phyloP scores from a whole-genome alignment of 2,797 vertebrate species.

The Anniella stebbinsi region DNA sequence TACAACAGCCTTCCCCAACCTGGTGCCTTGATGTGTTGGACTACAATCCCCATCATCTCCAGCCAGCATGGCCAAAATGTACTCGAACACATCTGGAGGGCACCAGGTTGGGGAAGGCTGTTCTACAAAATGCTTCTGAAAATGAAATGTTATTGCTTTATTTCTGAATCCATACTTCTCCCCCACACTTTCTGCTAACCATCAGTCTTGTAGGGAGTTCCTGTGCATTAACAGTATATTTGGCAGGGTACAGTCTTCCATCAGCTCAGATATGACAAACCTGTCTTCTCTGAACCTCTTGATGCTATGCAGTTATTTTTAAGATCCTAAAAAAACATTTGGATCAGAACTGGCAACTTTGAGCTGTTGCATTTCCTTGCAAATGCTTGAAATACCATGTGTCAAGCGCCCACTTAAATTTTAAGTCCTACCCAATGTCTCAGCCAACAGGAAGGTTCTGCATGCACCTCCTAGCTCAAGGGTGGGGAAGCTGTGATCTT shows the following conservation, averaged over 20 bases:
- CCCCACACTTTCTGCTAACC: slow-evolving; percentile 19
- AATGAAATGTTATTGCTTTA: too few species aligned
- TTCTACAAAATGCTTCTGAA: neutral
- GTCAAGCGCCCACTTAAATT: neutral
- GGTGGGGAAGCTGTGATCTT: neutral
- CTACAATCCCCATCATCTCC: too few species aligned
- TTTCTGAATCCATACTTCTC: neutral
- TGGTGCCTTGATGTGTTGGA: too few species aligned
- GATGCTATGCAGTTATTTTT: neutral
- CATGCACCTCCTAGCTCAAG: neutral
- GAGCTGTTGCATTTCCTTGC: neutral
- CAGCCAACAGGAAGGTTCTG: slow-evolving; percentile 38
- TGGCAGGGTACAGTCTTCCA: neutral
- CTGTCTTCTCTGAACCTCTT: neutral
- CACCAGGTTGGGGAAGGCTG: too few species aligned
- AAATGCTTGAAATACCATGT: slow-evolving; percentile 30
- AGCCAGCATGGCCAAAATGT: too few species aligned
- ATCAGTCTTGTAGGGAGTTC: neutral
- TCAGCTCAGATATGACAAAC: neutral
- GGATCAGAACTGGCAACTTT: neutral
- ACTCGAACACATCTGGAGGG: too few species aligned
- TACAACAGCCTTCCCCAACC: neutral
- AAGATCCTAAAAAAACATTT: neutral
- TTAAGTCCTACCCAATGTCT: slow-evolving; percentile 11
- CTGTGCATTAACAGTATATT: neutral